Evolutionary conservation across 1,140 invertebrate genomes (phyloP), one percentile per base, ranked within the genome.

Genomic region (Magallana gigas): DNA sequence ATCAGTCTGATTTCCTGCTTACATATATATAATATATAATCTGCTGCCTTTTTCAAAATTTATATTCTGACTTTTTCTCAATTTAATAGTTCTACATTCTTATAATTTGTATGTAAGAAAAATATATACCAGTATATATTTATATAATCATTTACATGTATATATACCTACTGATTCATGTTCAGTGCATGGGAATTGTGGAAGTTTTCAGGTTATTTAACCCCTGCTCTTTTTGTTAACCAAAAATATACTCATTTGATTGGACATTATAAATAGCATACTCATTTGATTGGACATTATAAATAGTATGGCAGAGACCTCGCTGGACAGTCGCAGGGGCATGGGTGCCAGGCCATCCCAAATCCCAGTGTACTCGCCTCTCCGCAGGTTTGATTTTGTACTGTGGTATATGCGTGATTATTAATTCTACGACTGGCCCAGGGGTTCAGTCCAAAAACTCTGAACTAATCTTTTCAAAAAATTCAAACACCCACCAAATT

Each of bases 351-450:
- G 88, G 36, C 88, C 88, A 59, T 89, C 88, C 68, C 88, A 89
- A 89, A 89, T 89, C 68, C 88, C 88, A 11, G 88, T 89, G 58
- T 89, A 87, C 23, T 89, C 88, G 12, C 83, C 85, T 23, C 57
- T 89, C 18, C 83, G 88, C 83, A 89, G 88, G 88, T 89, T 80
- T 64, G 82, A 59, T 60, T 48, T 84, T 84, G 85, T 71, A 71
- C 57, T 86, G 85, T 71, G 57, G 64, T 76, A 76, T 36, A 16
- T 57, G 81, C 36, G 81, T 83, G 48, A 83, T 83, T 83, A 58
- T 83, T 58, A 83, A 83, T 83, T 83, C 48, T 56, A 57, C 57
- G 57, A 57, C 57, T 57, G 48, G 81, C n/a, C 57, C 36, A 57
- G 81, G 16, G 36, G 81, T 57, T 58, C 57, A 29, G 57, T 58